Evolutionary conservation across 1,140 invertebrate species (phyloP).

Genomic region (Belonocnema kinseyi): DNA sequence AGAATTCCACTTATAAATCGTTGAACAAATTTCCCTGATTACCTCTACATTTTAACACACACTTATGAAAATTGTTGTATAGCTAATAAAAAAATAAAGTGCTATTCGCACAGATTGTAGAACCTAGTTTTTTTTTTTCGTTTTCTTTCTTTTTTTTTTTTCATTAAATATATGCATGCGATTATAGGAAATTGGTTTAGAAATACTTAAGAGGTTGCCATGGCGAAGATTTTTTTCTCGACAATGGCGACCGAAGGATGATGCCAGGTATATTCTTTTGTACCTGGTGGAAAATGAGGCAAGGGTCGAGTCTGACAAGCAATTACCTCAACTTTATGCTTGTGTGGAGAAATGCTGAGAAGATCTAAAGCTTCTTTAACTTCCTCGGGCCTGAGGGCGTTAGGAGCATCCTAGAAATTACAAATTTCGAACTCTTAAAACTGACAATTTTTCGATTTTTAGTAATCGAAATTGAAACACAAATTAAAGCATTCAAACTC

Average conservation of each 20-base stretch:
- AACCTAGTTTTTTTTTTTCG: not conserved
- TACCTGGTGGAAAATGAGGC: constrained; percentile 46
- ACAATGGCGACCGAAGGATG: constrained; percentile 59
- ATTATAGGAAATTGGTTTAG: not conserved
- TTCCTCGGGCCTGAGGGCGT: constrained; percentile 63
- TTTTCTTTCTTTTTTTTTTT: no score
- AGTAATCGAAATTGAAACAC: no score
- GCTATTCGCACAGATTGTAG: not conserved
- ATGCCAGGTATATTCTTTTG: constrained; percentile 52
- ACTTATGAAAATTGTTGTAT: not conserved
- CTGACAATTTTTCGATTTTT: no score
- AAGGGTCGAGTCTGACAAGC: constrained; percentile 64
- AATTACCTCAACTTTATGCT: constrained; percentile 69
- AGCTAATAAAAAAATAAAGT: constrained; percentile 21
- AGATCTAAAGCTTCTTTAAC: constrained; percentile 70
- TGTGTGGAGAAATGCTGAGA: constrained; percentile 64
- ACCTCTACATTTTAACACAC: not conserved
- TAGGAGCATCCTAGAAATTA: constrained; percentile 63
- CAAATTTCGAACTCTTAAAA: no score
- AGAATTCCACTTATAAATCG: not conserved
- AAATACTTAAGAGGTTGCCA: constrained; percentile 46
- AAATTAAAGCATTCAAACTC: no score
- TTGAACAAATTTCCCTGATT: not conserved
- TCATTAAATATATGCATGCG: not conserved
- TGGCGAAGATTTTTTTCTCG: constrained; percentile 63